Conservation (phyloP, 2,888 invertebrate genomes). For the Ormia ochracea region DNA sequence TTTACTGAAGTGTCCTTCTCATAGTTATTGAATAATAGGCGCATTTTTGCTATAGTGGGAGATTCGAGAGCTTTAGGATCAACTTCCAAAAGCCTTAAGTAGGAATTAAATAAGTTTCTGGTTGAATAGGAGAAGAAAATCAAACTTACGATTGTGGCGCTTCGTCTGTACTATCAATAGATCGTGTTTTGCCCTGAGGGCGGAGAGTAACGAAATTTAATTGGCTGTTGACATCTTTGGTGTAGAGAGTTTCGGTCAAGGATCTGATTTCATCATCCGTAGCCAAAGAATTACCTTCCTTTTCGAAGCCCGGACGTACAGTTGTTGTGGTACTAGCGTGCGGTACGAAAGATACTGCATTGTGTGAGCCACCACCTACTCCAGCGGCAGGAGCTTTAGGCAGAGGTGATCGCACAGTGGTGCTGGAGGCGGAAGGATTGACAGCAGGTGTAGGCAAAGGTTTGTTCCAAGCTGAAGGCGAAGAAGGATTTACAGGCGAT, state of each 20-base stretch:
- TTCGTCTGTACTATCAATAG: constrained; percentile 83
- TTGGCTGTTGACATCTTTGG: constrained; percentile 86
- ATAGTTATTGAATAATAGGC: constrained; percentile 90
- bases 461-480: constrained; percentile 54
- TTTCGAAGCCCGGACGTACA: constrained; percentile 69
- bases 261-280: constrained; percentile 82
- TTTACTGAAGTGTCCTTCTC: constrained; percentile 84
- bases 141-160: constrained; percentile 85
- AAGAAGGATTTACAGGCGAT: constrained; percentile 24
- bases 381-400: constrained; percentile 29
- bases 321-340: constrained; percentile 67
- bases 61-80: constrained; percentile 79
- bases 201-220: constrained; percentile 83
- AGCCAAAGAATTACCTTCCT: constrained; percentile 77
- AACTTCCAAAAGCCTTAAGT: constrained; percentile 82
- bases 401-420: not conserved
- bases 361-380: constrained; percentile 55
- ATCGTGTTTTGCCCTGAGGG: constrained; percentile 85
- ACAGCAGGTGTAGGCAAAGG: no score
- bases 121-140: not conserved
- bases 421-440: not conserved
- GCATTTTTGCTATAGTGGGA: constrained; percentile 85
- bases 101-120: not conserved
- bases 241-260: constrained; percentile 84
- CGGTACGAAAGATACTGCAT: constrained; percentile 72